Evolutionary conservation across 2,113 vertebrate genomes (phyloP).

Genomic region (Cinclus mexicanus): DNA sequence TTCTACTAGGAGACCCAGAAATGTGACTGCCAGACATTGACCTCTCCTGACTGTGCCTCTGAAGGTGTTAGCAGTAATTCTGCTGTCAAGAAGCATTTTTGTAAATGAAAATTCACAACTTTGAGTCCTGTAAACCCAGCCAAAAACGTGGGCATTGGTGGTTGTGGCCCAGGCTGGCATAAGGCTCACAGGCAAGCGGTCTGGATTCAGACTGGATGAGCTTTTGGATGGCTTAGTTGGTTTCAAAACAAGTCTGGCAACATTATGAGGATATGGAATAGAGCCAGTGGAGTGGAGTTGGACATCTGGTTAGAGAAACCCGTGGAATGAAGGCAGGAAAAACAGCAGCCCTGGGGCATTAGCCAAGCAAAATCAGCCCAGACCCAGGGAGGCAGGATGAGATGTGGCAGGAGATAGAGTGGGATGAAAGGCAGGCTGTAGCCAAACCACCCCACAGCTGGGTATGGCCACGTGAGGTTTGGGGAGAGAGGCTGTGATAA

Average conservation of each 20-base stretch:
- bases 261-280: neutral
- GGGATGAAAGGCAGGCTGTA: neutral
- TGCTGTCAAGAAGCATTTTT: neutral
- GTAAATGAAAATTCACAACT: neutral
- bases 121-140: neutral
- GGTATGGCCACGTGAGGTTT: neutral
- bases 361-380: neutral
- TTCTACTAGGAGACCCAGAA: neutral
- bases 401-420: neutral
- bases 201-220: neutral
- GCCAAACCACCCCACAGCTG: neutral
- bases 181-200: neutral
- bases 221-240: neutral
- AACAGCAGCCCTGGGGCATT: conserved; percentile 18
- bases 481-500: neutral
- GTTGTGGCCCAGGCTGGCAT: neutral
- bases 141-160: neutral
- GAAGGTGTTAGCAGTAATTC: neutral
- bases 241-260: conserved; percentile 7
- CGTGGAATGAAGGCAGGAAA: neutral
- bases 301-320: conserved; percentile 31
- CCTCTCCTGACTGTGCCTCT: neutral
- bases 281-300: neutral
- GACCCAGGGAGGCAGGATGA: neutral
- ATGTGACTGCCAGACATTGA: neutral